Evolutionary conservation across 2,888 invertebrate species (phyloP), one percentile per base, ranked within the genome.

Genomic region (Drosophila lutescens): DNA sequence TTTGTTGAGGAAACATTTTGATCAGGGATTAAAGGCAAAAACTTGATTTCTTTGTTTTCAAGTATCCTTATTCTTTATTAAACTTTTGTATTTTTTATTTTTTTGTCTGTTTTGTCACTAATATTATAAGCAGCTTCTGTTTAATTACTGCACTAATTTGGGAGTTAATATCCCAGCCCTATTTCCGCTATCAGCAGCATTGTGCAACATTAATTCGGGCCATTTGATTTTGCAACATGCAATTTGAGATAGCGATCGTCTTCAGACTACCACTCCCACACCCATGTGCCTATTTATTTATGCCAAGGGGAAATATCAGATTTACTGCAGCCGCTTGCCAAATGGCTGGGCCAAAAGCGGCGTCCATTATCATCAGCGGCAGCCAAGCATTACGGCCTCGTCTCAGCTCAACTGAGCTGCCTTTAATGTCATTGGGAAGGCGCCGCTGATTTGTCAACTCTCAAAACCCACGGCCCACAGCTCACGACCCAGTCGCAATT

Each of bases 361-460:
- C 57, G 55, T 47, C 49, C 71, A 71, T 71, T 76, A 73, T 76
- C 70, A 73, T 59, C 74, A 85, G 72, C 72, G 68, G 63, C 74
- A 74, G 72, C 74, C 65, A 82, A 71, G 77, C 80, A 77, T 77
- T 67, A 67, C 65, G 53, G 54, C 53, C 72, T 65, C 54, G 44
- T n/a, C 61, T 40, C 40, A 26, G 68, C 67, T 44, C 44, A 36
- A 17, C 68, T 36, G 44, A 30, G 49, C 44, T 65, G 66, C 44
- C 67, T 53, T 72, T 85, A 81, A 87, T 73, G 76, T 59, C 63
- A 79, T 80, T 85, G 85, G 68, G 59, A 54, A 60, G 77, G 65
- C 83, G 73, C 58, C 53, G 78, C 86, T 78, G 80, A 87, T 86
- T 86, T 86, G 89, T 89, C 86, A 86, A 78, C 69, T 73, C 71